phyloP scores from a whole-genome alignment of 1,140 invertebrate genomes.

The Heliconius nattereri region DNA sequence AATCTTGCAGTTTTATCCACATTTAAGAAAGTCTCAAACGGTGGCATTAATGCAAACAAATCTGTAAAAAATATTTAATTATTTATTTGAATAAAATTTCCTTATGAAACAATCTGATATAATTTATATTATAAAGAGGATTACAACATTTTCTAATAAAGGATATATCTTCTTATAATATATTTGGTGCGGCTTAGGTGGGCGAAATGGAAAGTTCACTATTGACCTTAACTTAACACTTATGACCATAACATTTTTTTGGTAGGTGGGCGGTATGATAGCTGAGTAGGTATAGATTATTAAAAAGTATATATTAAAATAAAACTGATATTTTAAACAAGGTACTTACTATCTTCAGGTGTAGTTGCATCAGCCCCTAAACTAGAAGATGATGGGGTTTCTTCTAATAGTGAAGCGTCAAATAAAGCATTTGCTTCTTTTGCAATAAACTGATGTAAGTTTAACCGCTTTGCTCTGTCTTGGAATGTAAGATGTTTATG shows the following conservation, averaged over 20 bases:
- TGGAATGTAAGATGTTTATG: constrained; percentile 89
- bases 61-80: constrained; percentile 79
- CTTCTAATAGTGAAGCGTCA: constrained; percentile 82
- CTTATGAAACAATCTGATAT: background rate
- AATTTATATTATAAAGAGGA: background rate
- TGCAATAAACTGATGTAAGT: constrained; percentile 91
- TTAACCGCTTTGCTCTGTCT: constrained; percentile 90
- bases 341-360: constrained; percentile 76
- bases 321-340: constrained; percentile 12
- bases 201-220: constrained; percentile 22
- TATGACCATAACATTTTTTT: constrained; percentile 5
- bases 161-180: background rate
- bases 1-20: constrained; percentile 87
- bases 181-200: background rate
- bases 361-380: constrained; percentile 63
- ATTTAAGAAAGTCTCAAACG: constrained; percentile 90
- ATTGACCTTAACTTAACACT: too few relatives aligned
- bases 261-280: background rate
- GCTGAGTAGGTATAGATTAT: background rate
- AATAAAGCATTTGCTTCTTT: constrained; percentile 88
- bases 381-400: constrained; percentile 74
- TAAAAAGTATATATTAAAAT: background rate
- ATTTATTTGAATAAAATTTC: background rate
- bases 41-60: constrained; percentile 91
- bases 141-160: background rate